Evolutionary conservation across 2,888 invertebrate genomes (phyloP), one percentile per base, ranked within the genome.

Genomic region (Stratiomys singularior): DNA sequence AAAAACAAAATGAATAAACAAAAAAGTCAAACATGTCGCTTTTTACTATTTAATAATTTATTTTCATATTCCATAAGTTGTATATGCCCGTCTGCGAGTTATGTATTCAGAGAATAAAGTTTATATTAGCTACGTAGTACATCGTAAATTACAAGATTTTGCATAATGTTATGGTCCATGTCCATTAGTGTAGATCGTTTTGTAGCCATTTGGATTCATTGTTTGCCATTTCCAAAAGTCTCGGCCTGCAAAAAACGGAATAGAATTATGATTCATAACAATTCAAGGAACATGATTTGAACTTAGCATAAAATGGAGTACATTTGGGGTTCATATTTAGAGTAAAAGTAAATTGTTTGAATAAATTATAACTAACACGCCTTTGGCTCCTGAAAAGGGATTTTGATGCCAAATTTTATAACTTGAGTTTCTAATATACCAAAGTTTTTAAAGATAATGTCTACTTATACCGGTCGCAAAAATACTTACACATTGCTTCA

Each of bases 161-260:
- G 15, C 15, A n/a, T 52, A 18, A 9, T 52, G 52, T 52, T 13
- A 52, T 52, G 52, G 47, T 1, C 28, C 63, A 64, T 80, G 76
- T 1, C 80, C 80, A 76, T 81, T 81, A 18, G 76, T 77, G 11
- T 78, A 60, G 0, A 28, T 71, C 1, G 78, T 77, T 79, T 80
- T 81, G 63, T 82, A 96, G 25, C 96, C 96, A 83, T 93, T 89
- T 0, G 96, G 96, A 87, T 96, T 96, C 90, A 91, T 91, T 0
- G 91, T 93, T 88, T 96, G 96, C 96, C 96, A 96, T 85, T 93
- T 89, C 96, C 96, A 96, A 85, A 95, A 93, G 85, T 96, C 95
- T 79, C 90, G 90, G 86, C 95, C 95, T 95, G 85, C 23, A 72
- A 78, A 60, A 9, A 5, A 9, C 3, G 37, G 37, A 37, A 37